phyloP scores from a whole-genome alignment of 2,888 invertebrate species.

The Drosophila buzzatii region DNA sequence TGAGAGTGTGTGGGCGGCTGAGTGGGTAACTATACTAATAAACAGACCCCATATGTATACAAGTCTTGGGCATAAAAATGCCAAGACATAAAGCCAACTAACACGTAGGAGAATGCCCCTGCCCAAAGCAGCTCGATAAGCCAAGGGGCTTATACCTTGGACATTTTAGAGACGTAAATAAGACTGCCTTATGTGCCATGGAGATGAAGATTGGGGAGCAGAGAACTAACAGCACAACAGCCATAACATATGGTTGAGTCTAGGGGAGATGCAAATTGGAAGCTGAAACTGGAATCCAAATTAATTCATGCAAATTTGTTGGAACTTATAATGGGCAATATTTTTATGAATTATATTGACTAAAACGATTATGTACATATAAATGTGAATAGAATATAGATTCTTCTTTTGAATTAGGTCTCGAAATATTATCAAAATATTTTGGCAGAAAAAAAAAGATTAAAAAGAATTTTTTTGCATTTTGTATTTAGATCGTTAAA shows the following conservation, averaged over 20 bases:
- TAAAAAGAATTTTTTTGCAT: too few relatives aligned
- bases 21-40: slow-evolving; percentile 57
- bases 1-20: slow-evolving; percentile 35
- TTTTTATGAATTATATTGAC: background rate
- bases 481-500: too few relatives aligned
- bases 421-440: too few relatives aligned
- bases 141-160: slow-evolving; percentile 34
- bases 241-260: slow-evolving; percentile 22
- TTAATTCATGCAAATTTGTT: background rate
- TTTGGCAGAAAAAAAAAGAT: too few relatives aligned
- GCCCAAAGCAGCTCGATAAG: slow-evolving; percentile 27
- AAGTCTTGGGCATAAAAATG: slow-evolving; percentile 68
- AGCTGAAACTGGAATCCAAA: background rate
- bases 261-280: slow-evolving; percentile 1
- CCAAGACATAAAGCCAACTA: slow-evolving; percentile 68
- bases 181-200: slow-evolving; percentile 37
- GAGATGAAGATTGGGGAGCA: background rate
- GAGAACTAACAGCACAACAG: slow-evolving; percentile 16
- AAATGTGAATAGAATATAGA: background rate
- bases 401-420: too few relatives aligned
- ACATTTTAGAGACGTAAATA: slow-evolving; percentile 60
- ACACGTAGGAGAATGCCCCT: slow-evolving; percentile 29
- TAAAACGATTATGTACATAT: background rate
- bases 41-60: slow-evolving; percentile 56
- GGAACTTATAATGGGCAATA: background rate